Evolutionary conservation across 2,888 invertebrate genomes (phyloP).

Genomic region (Oasisia sp.): DNA sequence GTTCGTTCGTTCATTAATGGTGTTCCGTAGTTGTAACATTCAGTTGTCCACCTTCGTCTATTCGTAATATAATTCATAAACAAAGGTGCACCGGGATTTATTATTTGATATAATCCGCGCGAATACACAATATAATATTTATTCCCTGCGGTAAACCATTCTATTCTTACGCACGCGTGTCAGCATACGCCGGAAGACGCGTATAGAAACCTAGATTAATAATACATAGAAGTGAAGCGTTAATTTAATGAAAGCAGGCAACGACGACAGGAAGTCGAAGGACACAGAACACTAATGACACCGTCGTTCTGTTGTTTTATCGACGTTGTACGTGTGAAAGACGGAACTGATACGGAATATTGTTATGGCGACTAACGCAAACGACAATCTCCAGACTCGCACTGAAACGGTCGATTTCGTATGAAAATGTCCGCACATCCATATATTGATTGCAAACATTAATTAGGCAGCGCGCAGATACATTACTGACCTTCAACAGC

Average conservation of each 20-base stretch:
- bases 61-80: no score
- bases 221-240: neutral
- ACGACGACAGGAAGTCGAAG: neutral
- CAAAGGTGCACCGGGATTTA: no score
- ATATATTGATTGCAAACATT: slow-evolving; percentile 17
- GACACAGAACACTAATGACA: neutral
- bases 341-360: neutral
- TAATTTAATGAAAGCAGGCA: neutral
- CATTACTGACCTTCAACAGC: slow-evolving; percentile 10
- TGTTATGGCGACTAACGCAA: neutral
- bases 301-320: neutral
- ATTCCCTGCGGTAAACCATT: neutral
- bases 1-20: no score
- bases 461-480: neutral
- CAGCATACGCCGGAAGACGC: neutral
- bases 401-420: neutral
- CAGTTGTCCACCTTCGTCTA: no score
- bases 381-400: neutral
- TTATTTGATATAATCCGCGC: no score
- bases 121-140: neutral
- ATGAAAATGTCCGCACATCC: slow-evolving; percentile 10
- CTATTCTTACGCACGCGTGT: neutral
- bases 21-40: no score
- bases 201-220: neutral
- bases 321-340: neutral